Base-by-base conservation (phyloP, 1,140 invertebrate genomes). In the Meloidogyne exigua region DNA sequence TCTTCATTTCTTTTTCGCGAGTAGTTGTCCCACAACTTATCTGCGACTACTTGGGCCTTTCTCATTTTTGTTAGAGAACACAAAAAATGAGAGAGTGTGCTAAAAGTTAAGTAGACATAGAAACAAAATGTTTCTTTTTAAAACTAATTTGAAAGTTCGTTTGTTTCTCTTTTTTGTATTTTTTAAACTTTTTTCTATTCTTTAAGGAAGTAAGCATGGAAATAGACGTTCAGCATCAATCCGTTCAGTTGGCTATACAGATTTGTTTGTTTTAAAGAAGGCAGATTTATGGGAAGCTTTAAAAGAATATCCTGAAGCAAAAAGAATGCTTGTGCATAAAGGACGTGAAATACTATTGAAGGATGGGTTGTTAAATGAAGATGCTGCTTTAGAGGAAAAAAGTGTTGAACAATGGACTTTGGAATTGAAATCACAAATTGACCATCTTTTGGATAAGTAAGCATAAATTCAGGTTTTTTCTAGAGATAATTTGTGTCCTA, bases 281-380 rank as follows among this genome's bases (percentile, higher is more conserved):
- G 84, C 89, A 44, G 89, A 90, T 77, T 81, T 90, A 32, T 90
- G 89, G 90, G 88, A 89, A 75, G 89, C 89, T 32, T 82, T 90
- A 32, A 82, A 84, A 36, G 94, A 97, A 87, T 97, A 96, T 89
- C 95, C 95, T 0, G 95, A 96, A 88, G 94, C 94, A 0, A 91
- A 92, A 81, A 91, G 92, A 72, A 92, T 92, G 68, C 89, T 98
- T n/a, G 92, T 94, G 65, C 93, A 94, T 32, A 87, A 87, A 39
- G 95, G 95, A 23, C 93, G 93, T 85, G 93, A 95, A 88, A 90
- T 97, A 78, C 89, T 97, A n/a, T 90, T 92, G 76, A 97, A 96
- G 89, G 95, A 97, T 88, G 93, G 93, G 11, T 90, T 97, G 23
- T 89, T 97, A 23, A 95, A 97, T 87, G 94, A 94, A 88, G 91